Percentiles rank a stretch among this genome's conserved stretches.
Conservation (phyloP, 2,888 invertebrate genomes). For the Cheilosia scutellata region DNA sequence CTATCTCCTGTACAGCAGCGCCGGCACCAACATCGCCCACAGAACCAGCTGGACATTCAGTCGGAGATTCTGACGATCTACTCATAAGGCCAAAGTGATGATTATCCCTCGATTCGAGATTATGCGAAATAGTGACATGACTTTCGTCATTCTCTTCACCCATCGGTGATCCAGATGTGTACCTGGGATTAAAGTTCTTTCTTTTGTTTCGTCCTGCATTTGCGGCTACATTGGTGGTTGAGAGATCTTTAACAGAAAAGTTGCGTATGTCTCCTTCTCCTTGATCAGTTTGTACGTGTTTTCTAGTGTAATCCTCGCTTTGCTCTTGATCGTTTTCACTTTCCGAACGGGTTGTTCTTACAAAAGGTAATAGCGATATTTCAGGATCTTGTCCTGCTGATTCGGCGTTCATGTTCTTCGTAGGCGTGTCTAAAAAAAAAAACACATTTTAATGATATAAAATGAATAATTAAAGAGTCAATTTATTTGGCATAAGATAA, state of each 20-base stretch:
- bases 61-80: conserved; percentile 14
- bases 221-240: background rate
- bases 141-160: background rate
- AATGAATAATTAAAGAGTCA: no score
- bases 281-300: background rate
- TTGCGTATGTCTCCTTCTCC: background rate
- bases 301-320: background rate
- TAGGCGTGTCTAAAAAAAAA: conserved; percentile 19
- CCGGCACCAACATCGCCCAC: background rate
- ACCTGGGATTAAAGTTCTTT: conserved; percentile 62
- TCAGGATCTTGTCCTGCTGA: conserved; percentile 40
- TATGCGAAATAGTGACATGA: background rate
- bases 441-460: background rate
- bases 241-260: background rate
- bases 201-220: conserved; percentile 48
- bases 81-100: background rate
- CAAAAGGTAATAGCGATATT: conserved; percentile 3
- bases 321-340: conserved; percentile 6
- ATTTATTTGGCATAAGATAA: no score
- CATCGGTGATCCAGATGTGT: conserved; percentile 43
- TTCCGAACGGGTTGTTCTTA: background rate
- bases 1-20: background rate
- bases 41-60: background rate
- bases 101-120: background rate
- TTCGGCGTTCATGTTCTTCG: conserved; percentile 56